A percentile compares a stretch with the other conserved stretches of the same genome.
phyloP scores from a whole-genome alignment of 2,113 vertebrate species.

The Prionailurus viverrinus region DNA sequence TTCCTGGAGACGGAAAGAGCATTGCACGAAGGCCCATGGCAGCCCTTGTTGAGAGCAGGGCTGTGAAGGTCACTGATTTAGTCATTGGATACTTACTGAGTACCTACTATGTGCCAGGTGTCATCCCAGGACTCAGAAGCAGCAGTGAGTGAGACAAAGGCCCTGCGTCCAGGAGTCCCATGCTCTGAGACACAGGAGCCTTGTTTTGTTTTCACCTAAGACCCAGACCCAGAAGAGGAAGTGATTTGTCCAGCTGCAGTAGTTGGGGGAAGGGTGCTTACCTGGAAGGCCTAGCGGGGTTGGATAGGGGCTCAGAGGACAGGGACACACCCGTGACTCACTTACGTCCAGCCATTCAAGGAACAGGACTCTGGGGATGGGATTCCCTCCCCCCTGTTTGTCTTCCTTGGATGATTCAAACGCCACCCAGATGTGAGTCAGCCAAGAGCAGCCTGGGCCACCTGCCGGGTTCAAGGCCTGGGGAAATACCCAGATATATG shows the following conservation, averaged over 20 bases:
- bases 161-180: background rate
- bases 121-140: background rate
- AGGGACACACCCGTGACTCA: background rate
- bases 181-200: background rate
- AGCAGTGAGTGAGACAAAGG: background rate
- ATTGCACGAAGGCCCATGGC: background rate
- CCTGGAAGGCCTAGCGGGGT: background rate
- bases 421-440: slow-evolving; percentile 76
- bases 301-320: background rate
- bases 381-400: background rate
- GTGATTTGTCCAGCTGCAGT: background rate
- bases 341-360: background rate
- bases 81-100: background rate
- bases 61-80: background rate
- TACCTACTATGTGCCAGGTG: background rate
- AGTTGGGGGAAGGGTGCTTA: background rate
- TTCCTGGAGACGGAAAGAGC: background rate
- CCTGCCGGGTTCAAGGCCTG: background rate
- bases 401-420: slow-evolving; percentile 4
- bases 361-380: background rate
- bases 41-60: background rate
- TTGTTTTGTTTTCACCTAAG: background rate
- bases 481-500: background rate
- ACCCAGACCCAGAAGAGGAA: slow-evolving; percentile 10
- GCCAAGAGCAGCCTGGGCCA: background rate